phyloP scores from a whole-genome alignment of 2,888 invertebrate species.

The Psococerastis gibbosa region DNA sequence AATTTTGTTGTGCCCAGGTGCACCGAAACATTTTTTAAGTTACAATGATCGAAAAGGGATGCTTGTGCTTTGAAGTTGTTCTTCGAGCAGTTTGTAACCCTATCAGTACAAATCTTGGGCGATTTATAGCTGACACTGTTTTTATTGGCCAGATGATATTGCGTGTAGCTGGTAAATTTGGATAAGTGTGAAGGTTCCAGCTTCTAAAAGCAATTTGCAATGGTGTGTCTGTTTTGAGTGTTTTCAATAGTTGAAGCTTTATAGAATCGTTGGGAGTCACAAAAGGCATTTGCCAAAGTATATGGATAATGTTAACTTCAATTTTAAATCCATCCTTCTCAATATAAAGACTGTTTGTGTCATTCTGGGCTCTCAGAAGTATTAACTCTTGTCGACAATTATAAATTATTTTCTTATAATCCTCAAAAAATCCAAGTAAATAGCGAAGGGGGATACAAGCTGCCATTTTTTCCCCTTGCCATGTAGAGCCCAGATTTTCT shows the following conservation, averaged over 20 bases:
- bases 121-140: conserved; percentile 10
- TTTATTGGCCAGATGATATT: conserved; percentile 17
- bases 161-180: conserved; percentile 1
- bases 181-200: conserved; percentile 1
- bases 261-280: conserved; percentile 16
- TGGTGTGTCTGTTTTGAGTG: neutral
- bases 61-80: neutral
- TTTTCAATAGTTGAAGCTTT: conserved; percentile 14
- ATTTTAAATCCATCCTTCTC: conserved; percentile 8
- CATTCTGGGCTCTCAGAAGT: conserved; percentile 7
- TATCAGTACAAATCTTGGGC: conserved; percentile 4
- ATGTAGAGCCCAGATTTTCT: neutral
- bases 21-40: conserved; percentile 22
- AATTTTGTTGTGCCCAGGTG: conserved; percentile 23
- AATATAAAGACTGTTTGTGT: conserved; percentile 12
- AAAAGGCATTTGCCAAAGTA: conserved; percentile 17
- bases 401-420: conserved; percentile 16
- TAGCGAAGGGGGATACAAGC: conserved; percentile 16
- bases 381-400: conserved; percentile 10
- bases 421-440: conserved; percentile 17
- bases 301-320: conserved; percentile 14
- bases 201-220: conserved; percentile 1
- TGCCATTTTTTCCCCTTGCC: conserved; percentile 1
- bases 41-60: conserved; percentile 19
- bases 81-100: conserved; percentile 9